Evolutionary conservation across 1,140 invertebrate genomes (phyloP), one percentile per base, ranked within the genome.

Genomic region (Drosophila takahashii): DNA sequence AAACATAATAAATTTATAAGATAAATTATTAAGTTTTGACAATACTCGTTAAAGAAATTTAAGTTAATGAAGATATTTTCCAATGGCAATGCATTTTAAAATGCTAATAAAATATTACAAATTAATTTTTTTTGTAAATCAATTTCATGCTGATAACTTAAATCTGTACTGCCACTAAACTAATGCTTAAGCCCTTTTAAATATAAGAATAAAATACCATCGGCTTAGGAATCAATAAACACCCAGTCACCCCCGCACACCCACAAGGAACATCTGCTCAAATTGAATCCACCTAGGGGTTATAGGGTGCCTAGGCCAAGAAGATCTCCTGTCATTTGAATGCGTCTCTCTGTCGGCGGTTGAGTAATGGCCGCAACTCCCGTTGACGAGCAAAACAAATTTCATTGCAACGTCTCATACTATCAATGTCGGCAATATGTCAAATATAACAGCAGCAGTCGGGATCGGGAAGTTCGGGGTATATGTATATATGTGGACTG

Each of bases 391-490:
- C 78, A 76, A 53, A 81, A 86, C 83, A 87, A 86, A 86, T 86
- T 81, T 78, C 79, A 79, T 75, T 87, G 83, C 81, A 86, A 81
- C 79, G 75, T 87, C 81, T 81, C 79, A 64, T 86, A 72, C 81
- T 86, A 78, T 87, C 83, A 86, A 86, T 87, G 81, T 81, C 79
- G 81, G 79, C 81, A 87, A 86, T 86, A 87, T 87, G 81, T 86
- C 83, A 87, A 81, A 85, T 74, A 77, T 80, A 84, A 77, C 81
- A 81, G 51, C 81, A 59, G 71, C 77, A 51, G 48, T 13, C 6
- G 61, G 57, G 51, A 50, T 39, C 37, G 66, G 27, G 29, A 7
- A 9, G 29, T 9, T 9, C 29, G 29, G 29, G 29, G 50, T n/a
- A 9, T 22, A 22, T 22, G 22, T 22, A 42, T 26, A 37, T 36